These are phyloP conservation scores for Prionace glauca DNA, from an alignment of 2,797 vertebrate species.

Conservation along the genomic window DNA sequence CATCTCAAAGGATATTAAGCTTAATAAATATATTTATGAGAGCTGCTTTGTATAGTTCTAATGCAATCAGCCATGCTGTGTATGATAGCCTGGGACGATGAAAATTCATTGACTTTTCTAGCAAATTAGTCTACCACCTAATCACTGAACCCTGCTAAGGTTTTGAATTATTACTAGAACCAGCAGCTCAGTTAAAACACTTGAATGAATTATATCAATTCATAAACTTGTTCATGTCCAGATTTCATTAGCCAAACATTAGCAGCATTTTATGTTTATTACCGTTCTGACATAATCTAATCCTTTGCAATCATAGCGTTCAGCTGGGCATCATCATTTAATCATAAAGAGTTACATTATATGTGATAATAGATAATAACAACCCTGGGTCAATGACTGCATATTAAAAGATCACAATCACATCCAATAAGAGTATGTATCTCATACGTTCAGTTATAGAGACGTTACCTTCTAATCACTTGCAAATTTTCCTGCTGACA, in stretches of 20 bases:
- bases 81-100: constrained; percentile 77
- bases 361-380: constrained; percentile 92
- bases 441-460: constrained; percentile 70
- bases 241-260: constrained; percentile 98
- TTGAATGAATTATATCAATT: constrained; percentile 95
- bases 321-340: constrained; percentile 76
- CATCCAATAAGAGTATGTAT: constrained; percentile 76
- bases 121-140: constrained; percentile 86
- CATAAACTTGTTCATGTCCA: constrained; percentile 95
- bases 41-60: constrained; percentile 80
- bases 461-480: constrained; percentile 72
- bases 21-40: constrained; percentile 90
- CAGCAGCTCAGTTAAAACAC: constrained; percentile 72
- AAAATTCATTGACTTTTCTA: constrained; percentile 85
- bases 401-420: constrained; percentile 90
- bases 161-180: constrained; percentile 81
- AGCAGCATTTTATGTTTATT: constrained; percentile 97
- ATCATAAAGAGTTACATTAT: constrained; percentile 92
- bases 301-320: constrained; percentile 72
- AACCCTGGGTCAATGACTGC: constrained; percentile 83
- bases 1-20: constrained; percentile 74
- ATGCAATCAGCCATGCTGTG: constrained; percentile 80
- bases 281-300: constrained; percentile 89
- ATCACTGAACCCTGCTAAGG: constrained; percentile 80
- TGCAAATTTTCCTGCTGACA: constrained; percentile 71